phyloP scores from a whole-genome alignment of 2,888 invertebrate species.

The Ellobium chinense region DNA sequence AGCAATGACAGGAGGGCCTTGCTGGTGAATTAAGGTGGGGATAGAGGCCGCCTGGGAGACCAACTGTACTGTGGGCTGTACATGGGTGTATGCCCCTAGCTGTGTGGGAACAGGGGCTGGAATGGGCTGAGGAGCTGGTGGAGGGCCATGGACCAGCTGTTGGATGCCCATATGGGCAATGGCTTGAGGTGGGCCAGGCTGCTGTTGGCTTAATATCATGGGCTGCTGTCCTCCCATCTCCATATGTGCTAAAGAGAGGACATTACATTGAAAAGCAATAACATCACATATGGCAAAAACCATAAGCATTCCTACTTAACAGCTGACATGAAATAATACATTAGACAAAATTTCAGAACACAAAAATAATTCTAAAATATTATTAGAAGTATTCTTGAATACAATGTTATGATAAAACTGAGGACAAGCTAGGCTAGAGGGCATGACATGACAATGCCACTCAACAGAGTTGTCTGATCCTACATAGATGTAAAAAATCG shows the following conservation, averaged over 20 bases:
- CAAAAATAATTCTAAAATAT: too few species aligned
- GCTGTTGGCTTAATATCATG: slow-evolving; percentile 45
- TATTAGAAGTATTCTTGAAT: too few species aligned
- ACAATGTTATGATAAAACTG: too few species aligned
- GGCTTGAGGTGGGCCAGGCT: slow-evolving; percentile 36
- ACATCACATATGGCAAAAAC: too few species aligned
- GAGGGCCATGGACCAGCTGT: slow-evolving; percentile 46
- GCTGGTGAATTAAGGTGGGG: slow-evolving; percentile 37
- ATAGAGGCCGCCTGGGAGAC: slow-evolving; percentile 48
- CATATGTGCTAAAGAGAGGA: slow-evolving; percentile 10
- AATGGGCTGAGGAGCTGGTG: slow-evolving; percentile 34
- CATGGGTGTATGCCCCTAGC: slow-evolving; percentile 22
- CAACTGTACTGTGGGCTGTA: slow-evolving; percentile 48
- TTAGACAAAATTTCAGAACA: too few species aligned
- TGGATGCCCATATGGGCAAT: slow-evolving; percentile 28
- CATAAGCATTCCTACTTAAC: background rate
- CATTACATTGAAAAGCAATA: too few species aligned
- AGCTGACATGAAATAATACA: slow-evolving; percentile 2
- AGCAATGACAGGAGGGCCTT: slow-evolving; percentile 15
- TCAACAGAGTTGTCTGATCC: too few species aligned
- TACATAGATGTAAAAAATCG: too few species aligned
- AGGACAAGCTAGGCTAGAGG: too few species aligned
- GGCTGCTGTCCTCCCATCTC: slow-evolving; percentile 48
- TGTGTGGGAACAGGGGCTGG: slow-evolving; percentile 24
- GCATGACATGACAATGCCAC: too few species aligned